These are phyloP conservation scores for Pituophis catenifer DNA, from an alignment of 2,113 vertebrate species.

Conservation along the genomic window DNA sequence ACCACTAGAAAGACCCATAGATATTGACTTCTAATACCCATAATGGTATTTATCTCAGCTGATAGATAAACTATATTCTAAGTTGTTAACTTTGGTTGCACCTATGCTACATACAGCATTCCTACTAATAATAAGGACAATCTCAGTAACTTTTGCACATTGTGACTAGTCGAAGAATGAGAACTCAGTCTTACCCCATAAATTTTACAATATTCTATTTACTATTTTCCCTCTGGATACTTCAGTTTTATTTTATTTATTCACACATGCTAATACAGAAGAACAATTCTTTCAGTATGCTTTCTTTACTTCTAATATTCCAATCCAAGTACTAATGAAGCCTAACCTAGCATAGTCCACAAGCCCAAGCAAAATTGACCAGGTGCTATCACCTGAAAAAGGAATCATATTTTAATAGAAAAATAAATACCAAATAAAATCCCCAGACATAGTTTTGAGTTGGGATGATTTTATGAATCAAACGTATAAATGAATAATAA, in stretches of 20 bases:
- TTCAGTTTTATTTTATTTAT: background rate
- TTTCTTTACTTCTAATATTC: background rate
- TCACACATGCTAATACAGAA: background rate
- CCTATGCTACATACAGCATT: background rate
- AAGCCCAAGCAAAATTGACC: background rate
- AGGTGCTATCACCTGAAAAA: background rate
- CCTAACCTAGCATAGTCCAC: background rate
- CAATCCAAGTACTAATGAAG: background rate
- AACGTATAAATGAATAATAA: background rate
- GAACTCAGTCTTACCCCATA: background rate
- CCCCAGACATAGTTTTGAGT: background rate
- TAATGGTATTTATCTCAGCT: background rate
- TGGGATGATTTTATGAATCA: background rate
- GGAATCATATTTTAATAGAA: background rate
- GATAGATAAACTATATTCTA: background rate
- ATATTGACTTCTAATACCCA: background rate
- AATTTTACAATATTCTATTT: background rate
- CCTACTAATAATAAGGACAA: background rate
- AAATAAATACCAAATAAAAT: background rate
- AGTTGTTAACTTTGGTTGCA: background rate
- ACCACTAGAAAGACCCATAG: background rate
- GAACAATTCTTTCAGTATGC: background rate
- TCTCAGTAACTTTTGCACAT: background rate
- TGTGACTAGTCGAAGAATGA: background rate
- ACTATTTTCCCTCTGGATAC: background rate